phyloP scores from a whole-genome alignment of 2,113 vertebrate genomes.

The Ursus arctos region DNA sequence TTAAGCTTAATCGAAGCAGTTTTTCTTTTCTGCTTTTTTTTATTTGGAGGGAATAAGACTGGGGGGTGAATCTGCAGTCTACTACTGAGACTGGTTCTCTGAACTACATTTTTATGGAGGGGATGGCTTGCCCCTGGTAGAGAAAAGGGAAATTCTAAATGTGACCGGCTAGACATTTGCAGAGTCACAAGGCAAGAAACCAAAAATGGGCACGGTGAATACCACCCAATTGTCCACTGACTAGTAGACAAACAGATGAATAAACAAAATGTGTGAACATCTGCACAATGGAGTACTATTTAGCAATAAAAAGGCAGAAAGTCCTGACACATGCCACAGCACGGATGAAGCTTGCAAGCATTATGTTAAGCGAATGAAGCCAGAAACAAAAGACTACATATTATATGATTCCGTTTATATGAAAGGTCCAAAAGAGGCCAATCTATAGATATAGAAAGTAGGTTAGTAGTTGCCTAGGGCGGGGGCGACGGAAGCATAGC shows the following conservation, averaged over 20 bases:
- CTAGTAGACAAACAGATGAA: too few species aligned
- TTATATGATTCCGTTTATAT: accelerated
- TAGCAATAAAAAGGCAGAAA: accelerated
- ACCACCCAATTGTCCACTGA: neutral
- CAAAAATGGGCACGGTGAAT: accelerated
- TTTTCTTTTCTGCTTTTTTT: conserved; percentile 18
- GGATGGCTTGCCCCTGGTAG: neutral
- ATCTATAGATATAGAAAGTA: neutral
- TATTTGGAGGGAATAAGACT: neutral
- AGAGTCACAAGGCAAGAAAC: neutral
- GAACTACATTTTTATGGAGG: neutral
- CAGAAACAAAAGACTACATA: neutral
- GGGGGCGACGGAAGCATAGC: accelerated
- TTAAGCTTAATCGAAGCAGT: conserved; percentile 22
- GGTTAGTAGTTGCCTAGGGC: neutral
- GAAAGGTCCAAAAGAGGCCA: neutral
- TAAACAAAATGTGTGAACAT: accelerated
- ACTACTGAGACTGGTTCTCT: neutral
- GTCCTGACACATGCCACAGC: accelerated
- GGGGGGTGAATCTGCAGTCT: neutral
- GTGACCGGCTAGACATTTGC: neutral
- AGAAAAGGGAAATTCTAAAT: neutral
- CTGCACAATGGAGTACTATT: accelerated
- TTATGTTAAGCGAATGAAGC: neutral
- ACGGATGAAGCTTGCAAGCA: neutral